Percentiles rank a stretch among this genome's conserved stretches.
Evolutionary conservation across 2,113 vertebrate genomes (phyloP).

Genomic region (Physeter macrocephalus): DNA sequence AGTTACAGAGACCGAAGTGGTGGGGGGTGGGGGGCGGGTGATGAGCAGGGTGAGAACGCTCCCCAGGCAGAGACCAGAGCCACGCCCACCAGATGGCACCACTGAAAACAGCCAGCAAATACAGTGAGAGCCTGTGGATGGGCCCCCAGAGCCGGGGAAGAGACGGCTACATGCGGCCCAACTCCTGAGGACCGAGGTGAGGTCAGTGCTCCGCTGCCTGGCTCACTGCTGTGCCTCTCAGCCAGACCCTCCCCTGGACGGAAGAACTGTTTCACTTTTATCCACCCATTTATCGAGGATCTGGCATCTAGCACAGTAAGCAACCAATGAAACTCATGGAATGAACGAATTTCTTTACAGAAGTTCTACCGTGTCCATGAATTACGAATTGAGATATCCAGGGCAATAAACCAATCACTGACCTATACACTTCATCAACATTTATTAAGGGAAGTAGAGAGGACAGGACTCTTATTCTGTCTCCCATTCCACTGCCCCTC

Average conservation of each 20-base stretch:
- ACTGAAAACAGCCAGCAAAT: background rate
- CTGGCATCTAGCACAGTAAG: background rate
- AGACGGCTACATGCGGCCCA: background rate
- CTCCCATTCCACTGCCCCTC: background rate
- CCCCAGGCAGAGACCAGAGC: background rate
- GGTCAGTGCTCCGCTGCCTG: fast-evolving
- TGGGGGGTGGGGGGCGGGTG: background rate
- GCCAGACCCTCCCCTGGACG: background rate
- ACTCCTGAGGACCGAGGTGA: background rate
- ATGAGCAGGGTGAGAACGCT: background rate
- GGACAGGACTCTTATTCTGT: background rate
- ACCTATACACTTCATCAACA: fast-evolving
- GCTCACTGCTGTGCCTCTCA: background rate
- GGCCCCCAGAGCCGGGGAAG: background rate
- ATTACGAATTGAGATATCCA: background rate
- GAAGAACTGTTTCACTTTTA: no score
- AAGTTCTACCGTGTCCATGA: background rate
- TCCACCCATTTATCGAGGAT: fast-evolving
- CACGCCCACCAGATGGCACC: fast-evolving
- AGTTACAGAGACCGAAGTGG: fast-evolving
- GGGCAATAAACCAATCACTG: background rate
- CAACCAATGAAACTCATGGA: background rate
- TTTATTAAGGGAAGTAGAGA: background rate
- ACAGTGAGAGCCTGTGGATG: fast-evolving
- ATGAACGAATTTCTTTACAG: background rate